Evolutionary conservation across 2,888 invertebrate species (phyloP).

Genomic region (Parnassius orleans): DNA sequence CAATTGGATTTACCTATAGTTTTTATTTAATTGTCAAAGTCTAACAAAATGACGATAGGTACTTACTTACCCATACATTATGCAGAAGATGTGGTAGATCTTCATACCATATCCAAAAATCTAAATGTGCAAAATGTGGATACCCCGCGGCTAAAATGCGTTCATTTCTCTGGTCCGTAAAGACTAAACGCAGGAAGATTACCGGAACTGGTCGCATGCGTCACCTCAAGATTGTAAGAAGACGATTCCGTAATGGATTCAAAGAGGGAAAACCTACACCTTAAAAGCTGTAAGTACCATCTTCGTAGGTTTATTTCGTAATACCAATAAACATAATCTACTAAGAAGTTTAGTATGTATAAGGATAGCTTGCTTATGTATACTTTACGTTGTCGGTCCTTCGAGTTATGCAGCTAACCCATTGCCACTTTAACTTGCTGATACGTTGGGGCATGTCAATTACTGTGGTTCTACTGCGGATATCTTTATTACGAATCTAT

Average conservation of each 20-base stretch:
- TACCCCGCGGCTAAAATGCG: constrained; percentile 97
- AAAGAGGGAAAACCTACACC: constrained; percentile 88
- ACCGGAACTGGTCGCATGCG: constrained; percentile 99
- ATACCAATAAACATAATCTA: constrained; percentile 49
- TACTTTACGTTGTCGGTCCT: too few species aligned
- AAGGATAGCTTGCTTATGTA: too few species aligned
- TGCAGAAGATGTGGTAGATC: constrained; percentile 99
- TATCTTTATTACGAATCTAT: too few species aligned
- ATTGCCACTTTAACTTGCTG: too few species aligned
- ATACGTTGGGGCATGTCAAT: too few species aligned
- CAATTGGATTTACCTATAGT: constrained; percentile 2
- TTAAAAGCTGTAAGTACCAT: constrained; percentile 83
- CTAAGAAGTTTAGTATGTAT: too few species aligned
- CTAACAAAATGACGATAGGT: constrained; percentile 93
- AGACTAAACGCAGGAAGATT: constrained; percentile 99
- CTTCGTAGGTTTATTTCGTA: constrained; percentile 74
- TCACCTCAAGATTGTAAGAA: constrained; percentile 95
- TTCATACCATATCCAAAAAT: constrained; percentile 99
- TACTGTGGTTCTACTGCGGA: too few species aligned
- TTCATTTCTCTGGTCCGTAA: constrained; percentile 98
- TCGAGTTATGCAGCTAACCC: too few species aligned
- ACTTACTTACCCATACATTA: constrained; percentile 99
- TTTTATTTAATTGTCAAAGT: constrained; percentile 68
- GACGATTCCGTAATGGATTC: constrained; percentile 94
- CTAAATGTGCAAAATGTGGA: constrained; percentile 98